Evolutionary conservation across 2,888 invertebrate species (phyloP).

Genomic region (Alcis repandata): DNA sequence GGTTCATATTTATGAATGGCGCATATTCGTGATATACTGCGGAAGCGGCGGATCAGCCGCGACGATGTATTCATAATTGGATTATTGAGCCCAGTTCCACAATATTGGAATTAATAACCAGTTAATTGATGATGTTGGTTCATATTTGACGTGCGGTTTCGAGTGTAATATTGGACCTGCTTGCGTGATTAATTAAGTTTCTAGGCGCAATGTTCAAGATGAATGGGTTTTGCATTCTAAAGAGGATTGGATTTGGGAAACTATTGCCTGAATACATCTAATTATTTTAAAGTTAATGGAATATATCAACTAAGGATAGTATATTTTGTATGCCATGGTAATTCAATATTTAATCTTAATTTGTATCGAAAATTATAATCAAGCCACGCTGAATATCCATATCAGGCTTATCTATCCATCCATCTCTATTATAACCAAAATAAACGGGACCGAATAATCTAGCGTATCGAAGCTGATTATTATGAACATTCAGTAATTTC

Average conservation of each 20-base stretch:
- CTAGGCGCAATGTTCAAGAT: neutral
- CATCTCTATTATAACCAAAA: too few species aligned
- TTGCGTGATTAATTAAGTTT: constrained; percentile 7
- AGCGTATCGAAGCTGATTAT: too few species aligned
- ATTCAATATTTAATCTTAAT: too few species aligned
- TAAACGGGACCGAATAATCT: too few species aligned
- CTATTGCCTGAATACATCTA: neutral
- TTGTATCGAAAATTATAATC: too few species aligned
- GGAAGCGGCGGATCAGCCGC: constrained; percentile 23
- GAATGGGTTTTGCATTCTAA: neutral
- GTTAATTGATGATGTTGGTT: constrained; percentile 26
- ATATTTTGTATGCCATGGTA: too few species aligned
- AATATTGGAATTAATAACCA: constrained; percentile 17
- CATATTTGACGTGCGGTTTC: constrained; percentile 17
- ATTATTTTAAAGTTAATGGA: too few species aligned
- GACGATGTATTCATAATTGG: constrained; percentile 32
- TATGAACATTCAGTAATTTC: too few species aligned
- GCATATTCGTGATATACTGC: constrained; percentile 10
- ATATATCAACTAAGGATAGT: too few species aligned
- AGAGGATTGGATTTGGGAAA: neutral
- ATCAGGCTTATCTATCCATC: too few species aligned
- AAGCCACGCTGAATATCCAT: too few species aligned
- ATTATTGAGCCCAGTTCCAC: constrained; percentile 20
- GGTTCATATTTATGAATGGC: constrained; percentile 14
- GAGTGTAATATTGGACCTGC: constrained; percentile 2